Evolutionary conservation across 2,113 vertebrate species (phyloP).

Genomic region (Salvelinus namaycush): DNA sequence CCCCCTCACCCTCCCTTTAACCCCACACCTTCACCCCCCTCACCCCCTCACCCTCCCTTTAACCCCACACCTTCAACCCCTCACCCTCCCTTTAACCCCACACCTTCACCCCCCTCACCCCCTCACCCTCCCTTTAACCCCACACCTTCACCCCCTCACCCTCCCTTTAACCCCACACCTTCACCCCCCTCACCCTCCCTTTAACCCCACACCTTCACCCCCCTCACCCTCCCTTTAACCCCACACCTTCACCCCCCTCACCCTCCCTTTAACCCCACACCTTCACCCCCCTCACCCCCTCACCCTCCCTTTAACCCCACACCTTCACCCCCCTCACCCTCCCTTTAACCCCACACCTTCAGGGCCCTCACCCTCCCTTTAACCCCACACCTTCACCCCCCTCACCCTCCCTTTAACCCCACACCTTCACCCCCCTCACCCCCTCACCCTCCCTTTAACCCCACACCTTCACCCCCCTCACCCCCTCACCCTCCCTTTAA

Average conservation of each 20-base stretch:
- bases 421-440: slow-evolving; percentile 46
- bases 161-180: not conserved
- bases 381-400: slow-evolving; percentile 12
- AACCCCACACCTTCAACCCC: slow-evolving; percentile 12
- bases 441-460: slow-evolving; percentile 22
- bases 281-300: slow-evolving; percentile 47
- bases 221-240: too few species aligned
- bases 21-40: too few species aligned
- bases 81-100: slow-evolving; percentile 16
- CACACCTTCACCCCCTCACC: slow-evolving; percentile 39
- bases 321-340: slow-evolving; percentile 45
- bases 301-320: slow-evolving; percentile 16
- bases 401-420: slow-evolving; percentile 16
- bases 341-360: slow-evolving; percentile 32
- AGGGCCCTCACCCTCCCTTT: slow-evolving; percentile 34
- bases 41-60: slow-evolving; percentile 44
- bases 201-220: slow-evolving; percentile 45
- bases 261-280: slow-evolving; percentile 15
- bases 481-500: slow-evolving; percentile 21
- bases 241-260: slow-evolving; percentile 18
- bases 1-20: slow-evolving; percentile 21
- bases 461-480: slow-evolving; percentile 44
- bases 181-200: slow-evolving; percentile 23
- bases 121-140: slow-evolving; percentile 19
- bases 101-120: slow-evolving; percentile 46